A percentile compares a stretch with the other conserved stretches of the same genome.
phyloP scores from a whole-genome alignment of 92 coral and sea anemone species.

The Parazoanthus swiftii region DNA sequence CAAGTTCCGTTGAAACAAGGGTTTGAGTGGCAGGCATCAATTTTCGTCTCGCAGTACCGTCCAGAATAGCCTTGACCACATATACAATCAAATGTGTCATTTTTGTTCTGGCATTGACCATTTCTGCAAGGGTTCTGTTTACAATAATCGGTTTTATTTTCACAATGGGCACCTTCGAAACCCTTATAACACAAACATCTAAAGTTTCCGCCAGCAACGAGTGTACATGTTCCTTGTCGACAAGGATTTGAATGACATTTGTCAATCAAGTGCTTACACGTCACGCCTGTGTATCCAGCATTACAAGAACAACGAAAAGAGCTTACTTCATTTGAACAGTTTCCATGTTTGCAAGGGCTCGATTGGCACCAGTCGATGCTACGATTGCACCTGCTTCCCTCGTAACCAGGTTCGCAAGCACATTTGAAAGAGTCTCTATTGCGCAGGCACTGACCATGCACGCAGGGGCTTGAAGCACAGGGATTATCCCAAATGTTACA shows the following conservation, averaged over 20 bases:
- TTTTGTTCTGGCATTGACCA: constrained; percentile 42
- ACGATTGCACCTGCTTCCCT: constrained; percentile 45
- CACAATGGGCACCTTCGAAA: constrained; percentile 47
- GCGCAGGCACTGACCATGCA: constrained; percentile 34
- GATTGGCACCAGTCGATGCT: constrained; percentile 59
- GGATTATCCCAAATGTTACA: constrained; percentile 46
- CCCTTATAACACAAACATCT: constrained; percentile 44
- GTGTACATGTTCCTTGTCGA: constrained; percentile 61
- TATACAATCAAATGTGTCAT: constrained; percentile 31
- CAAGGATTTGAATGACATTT: constrained; percentile 75
- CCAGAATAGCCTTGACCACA: constrained; percentile 37
- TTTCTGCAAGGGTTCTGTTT: constrained; percentile 45
- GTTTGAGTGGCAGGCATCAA: constrained; percentile 49
- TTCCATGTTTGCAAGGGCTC: constrained; percentile 48
- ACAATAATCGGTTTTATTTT: constrained; percentile 49
- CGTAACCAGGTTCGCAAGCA: constrained; percentile 38
- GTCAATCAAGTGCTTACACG: constrained; percentile 54
- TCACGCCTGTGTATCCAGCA: constrained; percentile 61
- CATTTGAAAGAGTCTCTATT: constrained; percentile 19
- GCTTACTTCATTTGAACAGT: constrained; percentile 18
- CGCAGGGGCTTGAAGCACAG: constrained; percentile 52
- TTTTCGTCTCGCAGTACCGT: constrained; percentile 50
- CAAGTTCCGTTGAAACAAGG: constrained; percentile 56
- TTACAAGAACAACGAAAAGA: constrained; percentile 56
- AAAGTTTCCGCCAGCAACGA: constrained; percentile 38